Conservation (phyloP, 2,797 vertebrate species). For the Sebastes cheni region DNA sequence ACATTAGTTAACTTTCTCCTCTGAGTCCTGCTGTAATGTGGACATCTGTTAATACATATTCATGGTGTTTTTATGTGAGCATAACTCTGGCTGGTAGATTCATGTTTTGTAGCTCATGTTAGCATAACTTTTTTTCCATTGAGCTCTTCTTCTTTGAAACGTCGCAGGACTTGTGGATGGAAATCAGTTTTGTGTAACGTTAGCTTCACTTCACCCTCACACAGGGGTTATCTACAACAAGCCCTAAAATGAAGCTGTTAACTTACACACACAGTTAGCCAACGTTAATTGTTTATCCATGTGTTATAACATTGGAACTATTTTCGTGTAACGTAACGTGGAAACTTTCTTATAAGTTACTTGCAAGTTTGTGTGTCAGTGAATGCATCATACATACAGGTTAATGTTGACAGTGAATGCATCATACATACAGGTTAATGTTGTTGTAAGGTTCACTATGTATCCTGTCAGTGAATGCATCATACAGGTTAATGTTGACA, state of each 20-base stretch:
- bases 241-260: background rate
- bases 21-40: background rate
- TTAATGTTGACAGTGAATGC: no score
- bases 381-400: background rate
- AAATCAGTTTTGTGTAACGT: constrained; percentile 38
- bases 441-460: no score
- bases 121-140: constrained; percentile 69
- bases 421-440: no score
- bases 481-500: no score
- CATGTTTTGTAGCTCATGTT: constrained; percentile 59
- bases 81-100: constrained; percentile 15
- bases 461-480: no score
- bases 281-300: background rate
- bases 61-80: background rate
- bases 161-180: constrained; percentile 47
- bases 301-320: background rate
- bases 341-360: background rate
- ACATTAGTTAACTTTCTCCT: background rate
- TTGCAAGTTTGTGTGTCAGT: background rate
- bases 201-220: background rate
- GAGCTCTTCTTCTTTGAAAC: constrained; percentile 51
- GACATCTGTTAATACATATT: background rate
- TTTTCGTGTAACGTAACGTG: background rate
- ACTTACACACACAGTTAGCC: no score
- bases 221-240: background rate